Conservation (phyloP, 2,888 invertebrate genomes). For the Boloria euphrosyne region DNA sequence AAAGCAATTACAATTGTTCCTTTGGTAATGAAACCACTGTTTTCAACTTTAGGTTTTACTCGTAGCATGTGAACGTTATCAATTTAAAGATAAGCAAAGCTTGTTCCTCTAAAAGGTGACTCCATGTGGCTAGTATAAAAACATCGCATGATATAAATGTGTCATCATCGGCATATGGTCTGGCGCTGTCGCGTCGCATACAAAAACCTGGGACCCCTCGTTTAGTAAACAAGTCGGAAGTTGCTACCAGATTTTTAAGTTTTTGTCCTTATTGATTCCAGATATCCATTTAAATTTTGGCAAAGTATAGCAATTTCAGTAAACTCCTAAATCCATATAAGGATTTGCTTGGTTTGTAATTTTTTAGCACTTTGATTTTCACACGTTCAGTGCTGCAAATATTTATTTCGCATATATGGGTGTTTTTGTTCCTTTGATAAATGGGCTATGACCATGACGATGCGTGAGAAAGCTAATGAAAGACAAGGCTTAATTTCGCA, state of each 20-base stretch:
- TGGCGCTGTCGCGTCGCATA: slow-evolving; percentile 43
- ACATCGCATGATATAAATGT: slow-evolving; percentile 60
- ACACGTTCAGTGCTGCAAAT: not conserved
- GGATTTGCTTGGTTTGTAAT: not conserved
- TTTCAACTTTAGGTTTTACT: slow-evolving; percentile 20
- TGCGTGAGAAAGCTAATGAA: slow-evolving; percentile 67
- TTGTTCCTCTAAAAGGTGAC: slow-evolving; percentile 29
- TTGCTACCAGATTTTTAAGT: slow-evolving; percentile 50
- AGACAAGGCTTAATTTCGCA: slow-evolving; percentile 57
- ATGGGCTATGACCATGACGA: slow-evolving; percentile 36
- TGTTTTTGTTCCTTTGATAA: slow-evolving; percentile 19
- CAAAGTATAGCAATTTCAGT: not conserved
- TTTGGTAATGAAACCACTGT: slow-evolving; percentile 38
- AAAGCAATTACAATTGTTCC: slow-evolving; percentile 41
- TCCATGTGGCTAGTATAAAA: slow-evolving; percentile 41
- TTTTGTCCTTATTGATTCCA: slow-evolving; percentile 32
- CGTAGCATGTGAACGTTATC: slow-evolving; percentile 24
- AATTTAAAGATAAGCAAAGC: slow-evolving; percentile 29
- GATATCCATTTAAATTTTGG: not conserved
- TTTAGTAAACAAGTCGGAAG: slow-evolving; percentile 56
- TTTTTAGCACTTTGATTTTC: not conserved
- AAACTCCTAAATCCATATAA: not conserved
- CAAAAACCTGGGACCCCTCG: slow-evolving; percentile 53
- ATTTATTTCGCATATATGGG: not conserved
- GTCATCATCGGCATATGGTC: slow-evolving; percentile 62